phyloP scores from a whole-genome alignment of 2,888 invertebrate genomes.

The Hedychridium roseum region DNA sequence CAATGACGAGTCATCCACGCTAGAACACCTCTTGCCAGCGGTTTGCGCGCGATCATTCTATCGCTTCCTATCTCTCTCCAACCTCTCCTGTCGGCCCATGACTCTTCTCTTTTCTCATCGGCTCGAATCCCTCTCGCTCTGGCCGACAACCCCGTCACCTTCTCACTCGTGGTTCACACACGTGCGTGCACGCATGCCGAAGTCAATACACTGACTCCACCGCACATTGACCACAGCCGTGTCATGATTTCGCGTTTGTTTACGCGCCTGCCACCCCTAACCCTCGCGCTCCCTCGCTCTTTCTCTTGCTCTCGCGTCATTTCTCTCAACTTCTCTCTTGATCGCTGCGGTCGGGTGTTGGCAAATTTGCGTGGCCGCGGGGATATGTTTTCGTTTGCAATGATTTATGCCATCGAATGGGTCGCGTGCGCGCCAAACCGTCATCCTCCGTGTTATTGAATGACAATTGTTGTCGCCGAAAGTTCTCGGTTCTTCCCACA shows the following conservation, averaged over 20 bases:
- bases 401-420: slow-evolving; percentile 62
- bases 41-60: slow-evolving; percentile 20
- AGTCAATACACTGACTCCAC: slow-evolving; percentile 8
- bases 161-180: too few relatives aligned
- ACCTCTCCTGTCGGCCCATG: slow-evolving; percentile 10
- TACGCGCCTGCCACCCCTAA: slow-evolving; percentile 50
- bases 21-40: slow-evolving; percentile 59
- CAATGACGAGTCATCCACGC: slow-evolving; percentile 64
- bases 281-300: slow-evolving; percentile 23
- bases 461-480: too few relatives aligned
- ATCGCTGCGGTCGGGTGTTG: slow-evolving; percentile 59
- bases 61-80: slow-evolving; percentile 3
- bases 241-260: slow-evolving; percentile 63
- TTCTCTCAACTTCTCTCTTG: slow-evolving; percentile 17
- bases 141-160: too few relatives aligned
- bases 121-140: slow-evolving; percentile 7
- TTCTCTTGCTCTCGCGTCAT: not conserved
- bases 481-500: too few relatives aligned
- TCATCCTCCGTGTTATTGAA: slow-evolving; percentile 49
- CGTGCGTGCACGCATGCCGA: slow-evolving; percentile 29
- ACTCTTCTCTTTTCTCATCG: not conserved
- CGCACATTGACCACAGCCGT: slow-evolving; percentile 41
- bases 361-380: slow-evolving; percentile 63
- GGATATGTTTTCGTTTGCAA: slow-evolving; percentile 64
- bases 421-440: slow-evolving; percentile 46